A percentile compares a stretch with the other conserved stretches of the same genome.
These are phyloP conservation scores for Agonum fuliginosum DNA, from an alignment of 2,888 invertebrate species.

Conservation along the genomic window DNA sequence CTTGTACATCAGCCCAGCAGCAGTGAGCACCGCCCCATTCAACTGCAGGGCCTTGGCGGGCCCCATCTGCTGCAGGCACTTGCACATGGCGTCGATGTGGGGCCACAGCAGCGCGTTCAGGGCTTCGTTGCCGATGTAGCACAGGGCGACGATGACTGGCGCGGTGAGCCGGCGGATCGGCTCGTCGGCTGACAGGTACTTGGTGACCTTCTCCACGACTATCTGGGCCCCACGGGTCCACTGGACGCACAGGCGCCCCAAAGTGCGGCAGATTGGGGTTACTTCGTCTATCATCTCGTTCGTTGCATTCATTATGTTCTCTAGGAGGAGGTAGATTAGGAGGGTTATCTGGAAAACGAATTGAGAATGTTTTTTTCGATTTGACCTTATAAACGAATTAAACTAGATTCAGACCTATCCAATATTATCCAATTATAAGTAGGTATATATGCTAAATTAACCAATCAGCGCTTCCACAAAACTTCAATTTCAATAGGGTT, in stretches of 20 bases:
- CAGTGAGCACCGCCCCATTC: slow-evolving; percentile 13
- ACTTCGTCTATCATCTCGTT: slow-evolving; percentile 32
- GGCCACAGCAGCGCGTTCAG: slow-evolving; percentile 46
- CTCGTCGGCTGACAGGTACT: slow-evolving; percentile 40
- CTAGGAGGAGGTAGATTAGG: slow-evolving; percentile 50
- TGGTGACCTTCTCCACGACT: slow-evolving; percentile 49
- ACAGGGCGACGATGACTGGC: slow-evolving; percentile 40
- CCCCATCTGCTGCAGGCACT: slow-evolving; percentile 21
- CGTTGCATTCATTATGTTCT: slow-evolving; percentile 51
- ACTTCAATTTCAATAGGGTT: too few relatives aligned
- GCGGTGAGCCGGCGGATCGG: slow-evolving; percentile 44
- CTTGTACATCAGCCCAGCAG: slow-evolving; percentile 45
- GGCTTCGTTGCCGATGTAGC: slow-evolving; percentile 51
- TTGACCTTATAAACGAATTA: too few relatives aligned
- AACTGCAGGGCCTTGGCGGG: neutral
- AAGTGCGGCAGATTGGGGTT: slow-evolving; percentile 45
- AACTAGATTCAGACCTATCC: too few relatives aligned
- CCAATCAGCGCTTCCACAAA: too few relatives aligned
- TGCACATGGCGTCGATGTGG: slow-evolving; percentile 40
- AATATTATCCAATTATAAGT: too few relatives aligned
- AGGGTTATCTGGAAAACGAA: slow-evolving; percentile 50
- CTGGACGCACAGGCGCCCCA: slow-evolving; percentile 49
- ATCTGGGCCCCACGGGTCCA: slow-evolving; percentile 43
- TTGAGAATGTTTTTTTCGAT: too few relatives aligned
- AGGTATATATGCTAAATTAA: too few relatives aligned